Evolutionary conservation across 2,797 vertebrate species (phyloP).

Genomic region (Leptatherina wallacei): DNA sequence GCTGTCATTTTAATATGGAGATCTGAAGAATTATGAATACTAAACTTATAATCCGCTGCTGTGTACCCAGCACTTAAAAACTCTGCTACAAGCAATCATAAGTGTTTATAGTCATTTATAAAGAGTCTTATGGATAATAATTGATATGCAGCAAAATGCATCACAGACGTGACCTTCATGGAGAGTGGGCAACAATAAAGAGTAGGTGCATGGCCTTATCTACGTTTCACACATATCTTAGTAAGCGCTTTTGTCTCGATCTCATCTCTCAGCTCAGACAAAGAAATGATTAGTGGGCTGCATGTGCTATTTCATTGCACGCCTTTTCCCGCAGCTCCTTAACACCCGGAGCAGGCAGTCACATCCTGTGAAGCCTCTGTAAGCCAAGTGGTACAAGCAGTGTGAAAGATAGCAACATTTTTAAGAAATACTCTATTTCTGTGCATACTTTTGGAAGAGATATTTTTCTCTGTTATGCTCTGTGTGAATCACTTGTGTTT

Average conservation of each 20-base stretch:
- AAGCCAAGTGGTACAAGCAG: slow-evolving; percentile 36
- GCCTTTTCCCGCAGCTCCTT: slow-evolving; percentile 56
- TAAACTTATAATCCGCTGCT: not conserved
- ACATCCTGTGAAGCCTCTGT: slow-evolving; percentile 54
- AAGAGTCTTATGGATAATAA: not conserved
- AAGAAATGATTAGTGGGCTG: slow-evolving; percentile 46
- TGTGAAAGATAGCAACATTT: slow-evolving; percentile 50
- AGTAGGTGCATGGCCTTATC: not conserved
- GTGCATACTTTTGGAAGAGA: slow-evolving; percentile 25
- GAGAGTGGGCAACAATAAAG: not conserved
- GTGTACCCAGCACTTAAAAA: not conserved
- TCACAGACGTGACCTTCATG: not conserved
- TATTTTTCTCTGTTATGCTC: not conserved
- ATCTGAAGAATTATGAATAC: too few relatives aligned
- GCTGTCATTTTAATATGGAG: not conserved
- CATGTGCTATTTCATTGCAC: slow-evolving; percentile 44
- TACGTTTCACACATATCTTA: slow-evolving; percentile 18
- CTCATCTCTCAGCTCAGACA: slow-evolving; percentile 11
- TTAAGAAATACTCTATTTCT: slow-evolving; percentile 32
- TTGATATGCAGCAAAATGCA: not conserved
- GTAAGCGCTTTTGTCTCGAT: not conserved
- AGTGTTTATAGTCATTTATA: not conserved
- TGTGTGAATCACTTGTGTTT: slow-evolving; percentile 3
- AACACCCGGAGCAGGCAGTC: slow-evolving; percentile 50
- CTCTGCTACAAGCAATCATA: not conserved